Conservation (phyloP, 2,113 vertebrate species). For the Eurypyga helias region DNA sequence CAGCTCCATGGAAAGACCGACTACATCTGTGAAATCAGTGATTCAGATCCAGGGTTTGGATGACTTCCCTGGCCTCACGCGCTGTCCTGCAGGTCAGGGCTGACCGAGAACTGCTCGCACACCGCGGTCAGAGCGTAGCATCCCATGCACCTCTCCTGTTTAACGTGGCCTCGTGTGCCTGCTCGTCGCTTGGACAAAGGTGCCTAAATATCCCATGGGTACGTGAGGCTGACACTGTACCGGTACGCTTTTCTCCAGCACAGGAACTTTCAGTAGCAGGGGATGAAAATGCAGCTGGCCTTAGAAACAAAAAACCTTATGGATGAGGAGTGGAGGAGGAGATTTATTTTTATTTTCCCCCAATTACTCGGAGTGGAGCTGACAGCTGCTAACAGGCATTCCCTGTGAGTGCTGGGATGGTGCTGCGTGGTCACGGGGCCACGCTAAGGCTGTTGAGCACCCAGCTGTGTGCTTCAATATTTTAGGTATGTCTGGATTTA, state of each 20-base stretch:
- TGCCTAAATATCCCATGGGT: accelerated
- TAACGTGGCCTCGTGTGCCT: accelerated
- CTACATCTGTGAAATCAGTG: accelerated
- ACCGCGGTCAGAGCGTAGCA: accelerated
- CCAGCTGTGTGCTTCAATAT: neutral
- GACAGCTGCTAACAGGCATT: neutral
- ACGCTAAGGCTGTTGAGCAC: neutral
- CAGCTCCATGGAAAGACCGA: neutral
- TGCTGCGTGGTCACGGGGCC: accelerated
- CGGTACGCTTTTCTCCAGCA: accelerated
- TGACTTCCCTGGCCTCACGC: accelerated
- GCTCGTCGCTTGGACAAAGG: neutral
- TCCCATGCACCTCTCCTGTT: accelerated
- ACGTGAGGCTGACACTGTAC: accelerated
- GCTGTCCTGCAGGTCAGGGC: neutral
- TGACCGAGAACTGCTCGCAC: accelerated
- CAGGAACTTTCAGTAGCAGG: neutral
- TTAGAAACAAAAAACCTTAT: neutral
- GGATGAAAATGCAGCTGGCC: neutral
- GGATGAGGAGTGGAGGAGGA: neutral
- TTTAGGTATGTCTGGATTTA: neutral
- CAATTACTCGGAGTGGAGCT: neutral
- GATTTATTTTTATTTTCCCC: neutral
- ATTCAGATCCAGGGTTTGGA: neutral
- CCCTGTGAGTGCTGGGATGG: neutral